phyloP scores from a whole-genome alignment of 1,140 invertebrate genomes.

The Meloidogyne floridensis region DNA sequence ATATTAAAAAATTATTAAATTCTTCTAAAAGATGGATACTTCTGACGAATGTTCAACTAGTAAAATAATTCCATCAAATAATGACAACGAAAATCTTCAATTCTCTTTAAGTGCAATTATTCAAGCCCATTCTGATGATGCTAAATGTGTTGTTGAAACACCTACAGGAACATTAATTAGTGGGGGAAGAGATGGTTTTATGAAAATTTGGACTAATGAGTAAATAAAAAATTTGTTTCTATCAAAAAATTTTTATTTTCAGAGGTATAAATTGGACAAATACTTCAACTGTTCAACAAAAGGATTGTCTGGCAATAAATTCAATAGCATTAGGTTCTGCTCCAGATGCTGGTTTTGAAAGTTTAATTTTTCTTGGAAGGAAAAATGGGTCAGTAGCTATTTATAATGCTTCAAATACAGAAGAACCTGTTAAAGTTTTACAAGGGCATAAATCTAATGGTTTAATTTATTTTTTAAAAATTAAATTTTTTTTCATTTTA shows the following conservation, averaged over 20 bases:
- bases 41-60: constrained; percentile 14
- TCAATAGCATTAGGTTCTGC: constrained; percentile 24
- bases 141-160: constrained; percentile 24
- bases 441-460: constrained; percentile 33
- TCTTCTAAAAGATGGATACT: constrained; percentile 16
- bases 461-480: constrained; percentile 7
- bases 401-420: constrained; percentile 21
- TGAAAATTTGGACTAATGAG: constrained; percentile 32
- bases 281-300: constrained; percentile 6
- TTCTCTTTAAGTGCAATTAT: constrained; percentile 24
- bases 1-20: not conserved
- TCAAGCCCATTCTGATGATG: constrained; percentile 20
- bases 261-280: constrained; percentile 18
- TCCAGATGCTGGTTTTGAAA: not conserved
- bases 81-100: not conserved
- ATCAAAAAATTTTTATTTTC: not conserved
- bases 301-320: constrained; percentile 29
- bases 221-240: not conserved
- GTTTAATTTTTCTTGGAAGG: constrained; percentile 32
- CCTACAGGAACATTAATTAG: constrained; percentile 3
- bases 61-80: not conserved
- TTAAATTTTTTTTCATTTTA: constrained; percentile 23
- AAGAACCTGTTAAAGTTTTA: constrained; percentile 22
- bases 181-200: constrained; percentile 33
- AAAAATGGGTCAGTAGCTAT: constrained; percentile 38